A percentile compares a stretch with the other conserved stretches of the same genome.
Evolutionary conservation across 2,797 vertebrate species (phyloP).

Genomic region (Squalus acanthias): DNA sequence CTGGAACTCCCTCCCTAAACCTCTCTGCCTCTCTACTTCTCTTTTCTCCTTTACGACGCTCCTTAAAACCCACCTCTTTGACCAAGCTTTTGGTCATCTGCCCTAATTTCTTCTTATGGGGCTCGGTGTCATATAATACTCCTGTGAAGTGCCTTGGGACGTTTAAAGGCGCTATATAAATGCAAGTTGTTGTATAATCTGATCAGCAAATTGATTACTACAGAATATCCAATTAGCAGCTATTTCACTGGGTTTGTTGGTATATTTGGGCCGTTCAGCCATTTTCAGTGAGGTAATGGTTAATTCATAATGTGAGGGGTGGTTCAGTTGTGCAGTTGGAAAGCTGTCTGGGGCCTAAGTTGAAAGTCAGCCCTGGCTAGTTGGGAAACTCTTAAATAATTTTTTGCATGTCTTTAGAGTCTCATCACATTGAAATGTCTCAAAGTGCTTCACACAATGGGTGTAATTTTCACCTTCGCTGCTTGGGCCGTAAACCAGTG

Average conservation of each 20-base stretch:
- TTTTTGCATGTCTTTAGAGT: background rate
- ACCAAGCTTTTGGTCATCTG: too few species aligned
- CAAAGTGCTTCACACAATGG: background rate
- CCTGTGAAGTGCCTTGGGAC: too few species aligned
- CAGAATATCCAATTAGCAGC: conserved; percentile 3
- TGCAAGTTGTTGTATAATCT: background rate
- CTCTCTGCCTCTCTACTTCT: too few species aligned
- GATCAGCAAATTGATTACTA: background rate
- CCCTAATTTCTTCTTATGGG: too few species aligned
- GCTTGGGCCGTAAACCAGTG: background rate
- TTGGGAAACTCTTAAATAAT: background rate
- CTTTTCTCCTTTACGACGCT: too few species aligned
- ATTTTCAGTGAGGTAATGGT: background rate
- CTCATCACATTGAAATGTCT: background rate
- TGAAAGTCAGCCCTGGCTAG: background rate
- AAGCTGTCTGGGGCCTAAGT: background rate
- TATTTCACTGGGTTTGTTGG: background rate
- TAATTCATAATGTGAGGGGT: background rate
- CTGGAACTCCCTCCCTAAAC: too few species aligned
- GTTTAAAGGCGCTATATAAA: too few species aligned
- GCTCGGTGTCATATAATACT: too few species aligned
- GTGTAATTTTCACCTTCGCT: background rate
- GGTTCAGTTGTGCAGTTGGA: background rate
- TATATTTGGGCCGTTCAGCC: background rate
- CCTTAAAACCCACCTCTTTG: too few species aligned